Evolutionary conservation across 2,888 invertebrate genomes (phyloP).

Genomic region (Lissonota sp.): DNA sequence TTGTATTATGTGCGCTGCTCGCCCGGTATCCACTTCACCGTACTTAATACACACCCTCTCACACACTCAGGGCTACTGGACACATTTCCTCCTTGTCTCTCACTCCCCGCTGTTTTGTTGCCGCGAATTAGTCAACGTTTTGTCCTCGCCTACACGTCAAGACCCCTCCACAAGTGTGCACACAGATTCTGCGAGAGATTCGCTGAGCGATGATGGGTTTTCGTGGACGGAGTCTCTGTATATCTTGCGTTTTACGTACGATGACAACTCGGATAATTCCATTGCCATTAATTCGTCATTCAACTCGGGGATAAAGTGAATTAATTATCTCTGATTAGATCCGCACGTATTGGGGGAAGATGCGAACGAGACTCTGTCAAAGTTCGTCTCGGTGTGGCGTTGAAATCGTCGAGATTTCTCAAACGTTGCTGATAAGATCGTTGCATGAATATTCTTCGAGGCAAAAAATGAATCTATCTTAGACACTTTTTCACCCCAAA

Average conservation of each 20-base stretch:
- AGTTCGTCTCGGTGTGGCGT: too few species aligned
- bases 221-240: constrained; percentile 7
- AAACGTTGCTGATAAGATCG: too few species aligned
- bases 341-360: not conserved
- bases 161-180: not conserved
- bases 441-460: too few species aligned
- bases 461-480: too few species aligned
- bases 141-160: constrained; percentile 1
- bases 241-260: not conserved
- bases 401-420: too few species aligned
- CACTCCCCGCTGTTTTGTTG: constrained; percentile 39
- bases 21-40: not conserved
- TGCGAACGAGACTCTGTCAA: not conserved
- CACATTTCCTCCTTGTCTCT: constrained; percentile 4
- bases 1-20: constrained; percentile 32
- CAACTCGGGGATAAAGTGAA: constrained; percentile 34
- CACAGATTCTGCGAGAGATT: constrained; percentile 16
- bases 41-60: constrained; percentile 14
- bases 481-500: too few species aligned
- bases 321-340: constrained; percentile 24
- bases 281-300: constrained; percentile 37
- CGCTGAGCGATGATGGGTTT: constrained; percentile 13
- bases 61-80: constrained; percentile 28
- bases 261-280: constrained; percentile 27
- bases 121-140: constrained; percentile 52